Percentiles rank a stretch among this genome's conserved stretches.
phyloP scores from a whole-genome alignment of 2,113 vertebrate genomes.

The Megaceryle maxima region DNA sequence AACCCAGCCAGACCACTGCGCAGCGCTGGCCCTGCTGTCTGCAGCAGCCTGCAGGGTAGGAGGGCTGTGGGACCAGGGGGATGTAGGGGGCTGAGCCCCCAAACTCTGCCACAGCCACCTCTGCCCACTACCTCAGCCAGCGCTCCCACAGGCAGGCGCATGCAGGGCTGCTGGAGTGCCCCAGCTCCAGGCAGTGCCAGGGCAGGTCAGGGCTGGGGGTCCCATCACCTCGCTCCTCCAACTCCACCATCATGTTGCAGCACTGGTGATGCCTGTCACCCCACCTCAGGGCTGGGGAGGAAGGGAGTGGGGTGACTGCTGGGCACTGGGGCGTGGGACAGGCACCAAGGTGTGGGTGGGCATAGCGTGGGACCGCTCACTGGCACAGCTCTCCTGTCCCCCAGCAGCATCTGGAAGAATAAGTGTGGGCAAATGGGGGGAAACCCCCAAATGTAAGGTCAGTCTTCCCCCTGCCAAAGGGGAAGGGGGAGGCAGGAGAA shows the following conservation, averaged over 20 bases:
- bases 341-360: rapidly evolving
- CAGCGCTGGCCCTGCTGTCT: rapidly evolving
- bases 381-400: not conserved
- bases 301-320: rapidly evolving
- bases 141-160: not conserved
- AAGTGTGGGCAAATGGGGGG: rapidly evolving
- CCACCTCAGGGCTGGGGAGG: not conserved
- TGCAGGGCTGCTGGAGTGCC: rapidly evolving
- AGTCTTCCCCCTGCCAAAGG: not conserved
- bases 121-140: not conserved
- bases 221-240: rapidly evolving
- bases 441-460: not conserved
- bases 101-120: rapidly evolving
- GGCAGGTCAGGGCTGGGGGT: rapidly evolving
- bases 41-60: not conserved
- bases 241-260: rapidly evolving
- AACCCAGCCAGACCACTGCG: rapidly evolving
- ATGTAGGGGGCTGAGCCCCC: rapidly evolving
- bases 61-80: not conserved
- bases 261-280: not conserved
- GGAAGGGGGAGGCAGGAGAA: not conserved
- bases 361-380: not conserved
- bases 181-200: rapidly evolving
- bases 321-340: rapidly evolving
- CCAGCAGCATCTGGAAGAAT: not conserved